These are phyloP conservation scores for Fopius arisanus DNA, from an alignment of 1,140 invertebrate genomes.

Conservation along the genomic window DNA sequence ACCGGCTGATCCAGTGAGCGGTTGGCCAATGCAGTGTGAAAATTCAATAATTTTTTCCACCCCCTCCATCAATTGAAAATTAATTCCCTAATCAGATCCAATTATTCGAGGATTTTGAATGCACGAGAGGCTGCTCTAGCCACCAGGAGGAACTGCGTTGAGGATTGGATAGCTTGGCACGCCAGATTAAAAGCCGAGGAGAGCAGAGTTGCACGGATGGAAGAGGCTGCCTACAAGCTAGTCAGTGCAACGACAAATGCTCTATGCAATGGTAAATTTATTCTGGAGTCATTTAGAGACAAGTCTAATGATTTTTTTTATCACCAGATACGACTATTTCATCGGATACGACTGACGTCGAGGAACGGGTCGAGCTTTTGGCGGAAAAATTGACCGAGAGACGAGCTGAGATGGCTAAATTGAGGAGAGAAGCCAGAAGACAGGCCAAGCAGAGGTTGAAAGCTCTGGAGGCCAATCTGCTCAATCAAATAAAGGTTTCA, in stretches of 20 bases:
- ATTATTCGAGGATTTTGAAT: slow-evolving; percentile 53
- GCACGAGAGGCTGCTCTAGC: slow-evolving; percentile 59
- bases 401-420: slow-evolving; percentile 55
- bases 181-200: slow-evolving; percentile 58
- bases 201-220: slow-evolving; percentile 59
- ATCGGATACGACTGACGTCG: slow-evolving; percentile 60
- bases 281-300: no score
- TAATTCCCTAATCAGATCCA: not conserved
- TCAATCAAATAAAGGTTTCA: slow-evolving; percentile 60
- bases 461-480: slow-evolving; percentile 57
- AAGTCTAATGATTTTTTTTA: slow-evolving; percentile 10
- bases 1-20: not conserved
- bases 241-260: slow-evolving; percentile 57
- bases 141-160: slow-evolving; percentile 59
- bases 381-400: slow-evolving; percentile 59
- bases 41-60: not conserved
- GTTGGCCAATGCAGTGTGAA: not conserved
- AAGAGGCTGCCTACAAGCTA: slow-evolving; percentile 59
- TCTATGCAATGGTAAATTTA: slow-evolving; percentile 53
- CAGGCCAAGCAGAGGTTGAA: slow-evolving; percentile 59
- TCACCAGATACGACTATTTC: slow-evolving; percentile 59
- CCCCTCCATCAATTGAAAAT: not conserved
- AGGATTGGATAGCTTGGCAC: slow-evolving; percentile 63
- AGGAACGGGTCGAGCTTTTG: slow-evolving; percentile 58
- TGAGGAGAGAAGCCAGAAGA: slow-evolving; percentile 56